Evolutionary conservation across 2,888 invertebrate genomes (phyloP).

Genomic region (Ypsolopha sequella): DNA sequence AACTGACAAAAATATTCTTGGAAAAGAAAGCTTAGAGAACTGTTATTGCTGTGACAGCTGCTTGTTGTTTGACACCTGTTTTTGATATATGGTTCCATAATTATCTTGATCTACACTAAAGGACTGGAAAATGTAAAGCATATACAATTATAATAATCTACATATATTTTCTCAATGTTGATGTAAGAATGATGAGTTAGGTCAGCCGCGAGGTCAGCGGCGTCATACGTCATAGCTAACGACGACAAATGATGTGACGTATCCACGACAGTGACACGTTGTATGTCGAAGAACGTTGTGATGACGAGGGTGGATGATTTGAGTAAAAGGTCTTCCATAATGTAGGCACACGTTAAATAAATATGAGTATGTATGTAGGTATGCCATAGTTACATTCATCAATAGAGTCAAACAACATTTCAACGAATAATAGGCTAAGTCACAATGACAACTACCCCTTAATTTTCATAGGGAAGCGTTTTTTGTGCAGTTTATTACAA

Average conservation of each 20-base stretch:
- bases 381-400: too few relatives aligned
- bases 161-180: neutral
- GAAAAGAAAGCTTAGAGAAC: constrained; percentile 53
- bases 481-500: too few relatives aligned
- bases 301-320: neutral
- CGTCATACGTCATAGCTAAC: constrained; percentile 67
- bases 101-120: neutral
- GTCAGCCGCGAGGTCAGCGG: constrained; percentile 53
- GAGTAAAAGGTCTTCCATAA: too few relatives aligned
- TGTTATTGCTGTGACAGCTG: constrained; percentile 29
- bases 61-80: constrained; percentile 40
- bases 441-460: too few relatives aligned
- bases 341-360: too few relatives aligned
- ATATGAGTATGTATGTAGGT: too few relatives aligned
- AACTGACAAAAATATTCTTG: constrained; percentile 33
- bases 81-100: constrained; percentile 15
- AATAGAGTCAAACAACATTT: too few relatives aligned
- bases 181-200: constrained; percentile 56
- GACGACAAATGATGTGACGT: constrained; percentile 66
- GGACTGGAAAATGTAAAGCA: neutral
- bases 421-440: too few relatives aligned
- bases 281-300: neutral
- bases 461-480: too few relatives aligned
- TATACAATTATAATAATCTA: neutral
- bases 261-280: too few relatives aligned